Evolutionary conservation across 2,888 invertebrate species (phyloP), one percentile per base, ranked within the genome.

Genomic region (Mamestra brassicae): DNA sequence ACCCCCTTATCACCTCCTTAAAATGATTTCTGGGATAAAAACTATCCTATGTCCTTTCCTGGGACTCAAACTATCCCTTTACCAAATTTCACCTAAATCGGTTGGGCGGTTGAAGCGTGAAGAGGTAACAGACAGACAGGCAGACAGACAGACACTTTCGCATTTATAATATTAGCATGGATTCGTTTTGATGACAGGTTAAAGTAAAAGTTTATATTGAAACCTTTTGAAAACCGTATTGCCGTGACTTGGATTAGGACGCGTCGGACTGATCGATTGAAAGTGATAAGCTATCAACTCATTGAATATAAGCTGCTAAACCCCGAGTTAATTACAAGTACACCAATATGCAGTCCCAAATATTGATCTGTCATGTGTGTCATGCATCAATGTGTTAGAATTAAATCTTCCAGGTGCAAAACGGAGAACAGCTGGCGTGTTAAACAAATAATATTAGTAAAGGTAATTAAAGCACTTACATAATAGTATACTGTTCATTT

Each of bases 241-340:
- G 13, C 17, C 36, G 54, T 54, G 45, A 54, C 36, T 62, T 64
- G 52, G 52, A 74, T 6, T 55, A 38, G 15, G 8, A 38, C 55
- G 26, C 36, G 54, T 26, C 17, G 17, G 13, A 34, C 64, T 50
- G 47, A 75, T 38, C 38, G 38, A 74, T 57, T 47, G 47, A 38
- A 65, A 47, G 47, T 47, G 65, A 55, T 74, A 74, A 52, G 47
- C 47, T 74, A 75, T 75, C 52, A 64, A 26, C n/a, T 45, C 17
- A 76, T 38, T 38, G 4, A 54, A 74, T 74, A 74, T 36, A 26
- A 26, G 26, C 26, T 26, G 26, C 26, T 74, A 55, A 54, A 45
- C 47, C 54, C 11, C 11, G n/a, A 47, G 47, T 55, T 55, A 54
- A 75, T 74, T 47, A 26, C 52, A 74, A 63, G 61, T 52, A 70